A percentile compares a stretch with the other conserved stretches of the same genome.
Evolutionary conservation across 2,113 vertebrate genomes (phyloP).

Genomic region (Colaptes auratus): DNA sequence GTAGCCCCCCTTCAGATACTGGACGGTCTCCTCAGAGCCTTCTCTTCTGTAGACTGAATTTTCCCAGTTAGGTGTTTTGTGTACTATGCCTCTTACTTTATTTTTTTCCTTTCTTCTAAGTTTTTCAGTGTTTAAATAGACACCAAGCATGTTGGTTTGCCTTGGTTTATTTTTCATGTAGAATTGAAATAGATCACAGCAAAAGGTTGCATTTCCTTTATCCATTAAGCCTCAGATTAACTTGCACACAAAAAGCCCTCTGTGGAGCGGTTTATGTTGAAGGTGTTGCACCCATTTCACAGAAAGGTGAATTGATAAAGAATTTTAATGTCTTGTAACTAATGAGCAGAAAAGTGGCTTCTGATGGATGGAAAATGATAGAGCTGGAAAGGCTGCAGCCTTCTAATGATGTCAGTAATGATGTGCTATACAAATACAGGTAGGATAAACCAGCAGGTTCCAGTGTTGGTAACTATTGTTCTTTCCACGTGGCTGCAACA

Average conservation of each 20-base stretch:
- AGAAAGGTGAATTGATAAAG: constrained; percentile 34
- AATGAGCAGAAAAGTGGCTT: constrained; percentile 40
- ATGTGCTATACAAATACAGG: not conserved
- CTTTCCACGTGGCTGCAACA: not conserved
- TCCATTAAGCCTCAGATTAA: not conserved
- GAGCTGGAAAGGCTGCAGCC: constrained; percentile 20
- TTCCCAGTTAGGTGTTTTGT: not conserved
- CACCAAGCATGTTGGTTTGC: not conserved
- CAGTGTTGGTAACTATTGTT: constrained; percentile 25
- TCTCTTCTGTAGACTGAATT: too few species aligned
- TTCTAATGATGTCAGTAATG: constrained; percentile 45
- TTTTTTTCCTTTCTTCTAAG: not conserved
- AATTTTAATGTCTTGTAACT: constrained; percentile 24
- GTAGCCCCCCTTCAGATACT: too few species aligned
- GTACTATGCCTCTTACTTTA: not conserved
- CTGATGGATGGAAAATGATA: constrained; percentile 16
- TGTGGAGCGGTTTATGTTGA: not conserved
- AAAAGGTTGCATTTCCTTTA: not conserved
- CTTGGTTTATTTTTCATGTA: not conserved
- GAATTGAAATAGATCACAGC: not conserved
- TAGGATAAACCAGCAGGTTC: constrained; percentile 10
- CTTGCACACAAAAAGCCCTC: not conserved
- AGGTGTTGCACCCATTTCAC: constrained; percentile 12
- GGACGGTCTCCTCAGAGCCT: too few species aligned
- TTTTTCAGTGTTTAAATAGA: not conserved